Evolutionary conservation across 2,888 invertebrate genomes (phyloP).

Genomic region (Pachydiplax longipennis): DNA sequence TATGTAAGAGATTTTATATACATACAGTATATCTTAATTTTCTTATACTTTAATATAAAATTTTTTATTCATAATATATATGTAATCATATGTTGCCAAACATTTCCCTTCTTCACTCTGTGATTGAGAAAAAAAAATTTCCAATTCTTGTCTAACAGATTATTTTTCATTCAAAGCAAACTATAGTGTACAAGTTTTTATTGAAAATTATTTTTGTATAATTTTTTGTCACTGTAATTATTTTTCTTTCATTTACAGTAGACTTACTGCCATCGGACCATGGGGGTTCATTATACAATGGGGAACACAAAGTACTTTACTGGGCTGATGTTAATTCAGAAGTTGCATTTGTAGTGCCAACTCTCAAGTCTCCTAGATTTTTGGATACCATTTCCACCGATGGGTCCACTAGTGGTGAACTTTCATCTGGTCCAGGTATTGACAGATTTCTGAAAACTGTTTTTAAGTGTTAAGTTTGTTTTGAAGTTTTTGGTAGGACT

Average conservation of each 20-base stretch:
- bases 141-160: too few relatives aligned
- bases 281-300: conserved; percentile 81
- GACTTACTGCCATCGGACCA: conserved; percentile 56
- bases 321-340: conserved; percentile 96
- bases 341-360: conserved; percentile 93
- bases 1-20: too few relatives aligned
- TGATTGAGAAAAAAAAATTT: too few relatives aligned
- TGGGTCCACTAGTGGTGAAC: conserved; percentile 37
- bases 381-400: conserved; percentile 31
- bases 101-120: too few relatives aligned
- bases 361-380: conserved; percentile 52
- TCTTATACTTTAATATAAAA: too few relatives aligned
- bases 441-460: background rate
- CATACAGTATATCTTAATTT: too few relatives aligned
- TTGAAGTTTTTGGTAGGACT: too few relatives aligned
- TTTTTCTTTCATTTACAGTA: background rate
- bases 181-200: background rate
- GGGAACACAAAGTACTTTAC: conserved; percentile 84
- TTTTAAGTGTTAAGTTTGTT: too few relatives aligned
- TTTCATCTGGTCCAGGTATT: conserved; percentile 38
- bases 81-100: too few relatives aligned
- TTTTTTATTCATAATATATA: too few relatives aligned
- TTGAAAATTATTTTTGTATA: background rate
- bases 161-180: too few relatives aligned
- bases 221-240: background rate